Base-by-base conservation (phyloP, 2,797 vertebrate genomes). In the Tenualosa ilisha region DNA sequence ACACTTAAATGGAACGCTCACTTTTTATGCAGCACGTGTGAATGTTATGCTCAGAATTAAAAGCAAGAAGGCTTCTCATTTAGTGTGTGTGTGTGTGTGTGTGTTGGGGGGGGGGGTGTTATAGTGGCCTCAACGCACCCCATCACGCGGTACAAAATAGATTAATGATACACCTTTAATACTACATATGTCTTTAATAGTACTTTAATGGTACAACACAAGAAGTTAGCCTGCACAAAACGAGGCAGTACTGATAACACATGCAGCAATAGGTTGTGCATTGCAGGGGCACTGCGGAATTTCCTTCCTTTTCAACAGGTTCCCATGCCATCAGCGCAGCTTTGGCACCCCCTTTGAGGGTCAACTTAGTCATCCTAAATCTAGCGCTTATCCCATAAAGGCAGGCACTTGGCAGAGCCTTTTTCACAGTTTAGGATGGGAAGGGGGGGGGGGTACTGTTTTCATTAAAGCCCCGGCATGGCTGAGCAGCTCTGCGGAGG, bases 381-480 rank as follows among this genome's bases (percentile, higher is more conserved):
- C 93, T 95, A 88, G 90, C 90, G 92, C 93, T 93, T 95, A 95
- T 95, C 94, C 92, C 84, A 89, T 93, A 94, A 95, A 95, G 94
- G 93, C 89, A 88, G 91, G 92, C 85, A 90, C 93, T 93, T 93
- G 93, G 91, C 90, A 92, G 92, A 88, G 90, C 91, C 91, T 92
- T 92, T 93, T 93, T 88, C 92, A 91, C 89, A 90, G 92, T 93
- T 93, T 91, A 91, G 91, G 92, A 92, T 85, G 90, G 89, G 91
- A 92, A 92, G 89, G 84, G 88, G 89, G 54, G 43, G 43, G 91
- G 89, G 90, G 88, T 90, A 88, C 90, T 88, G 91, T 94, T 95
- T 95, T 95, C 94, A 95, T 95, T 94, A 95, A 94, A 94, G 90
- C 84, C 93, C 92, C 94, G 94, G 92, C 89, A 91, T 91, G 93